phyloP scores from a whole-genome alignment of 2,888 invertebrate species.

The Leucozona laternaria region DNA sequence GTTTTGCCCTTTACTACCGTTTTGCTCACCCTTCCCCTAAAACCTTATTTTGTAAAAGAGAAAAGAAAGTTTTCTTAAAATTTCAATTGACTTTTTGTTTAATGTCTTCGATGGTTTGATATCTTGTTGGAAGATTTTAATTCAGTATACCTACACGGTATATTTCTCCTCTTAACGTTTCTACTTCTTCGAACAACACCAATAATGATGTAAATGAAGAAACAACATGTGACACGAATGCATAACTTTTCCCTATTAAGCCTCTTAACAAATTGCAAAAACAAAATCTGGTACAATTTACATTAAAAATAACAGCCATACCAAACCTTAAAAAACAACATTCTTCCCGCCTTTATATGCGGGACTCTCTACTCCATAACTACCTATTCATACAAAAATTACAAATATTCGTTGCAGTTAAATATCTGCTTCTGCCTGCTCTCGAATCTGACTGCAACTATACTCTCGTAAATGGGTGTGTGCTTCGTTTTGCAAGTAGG shows the following conservation, averaged over 20 bases:
- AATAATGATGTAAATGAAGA: background rate
- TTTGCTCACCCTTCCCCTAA: too few species aligned
- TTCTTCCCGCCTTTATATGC: constrained; percentile 57
- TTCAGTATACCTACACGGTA: too few species aligned
- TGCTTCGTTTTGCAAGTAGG: constrained; percentile 41
- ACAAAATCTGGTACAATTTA: constrained; percentile 26
- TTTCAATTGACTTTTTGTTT: too few species aligned
- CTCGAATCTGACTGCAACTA: constrained; percentile 59
- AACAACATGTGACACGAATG: background rate
- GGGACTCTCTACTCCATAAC: background rate
- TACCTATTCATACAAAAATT: constrained; percentile 53
- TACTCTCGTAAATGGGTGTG: constrained; percentile 71
- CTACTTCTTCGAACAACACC: background rate
- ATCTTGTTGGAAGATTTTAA: too few species aligned
- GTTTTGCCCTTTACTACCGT: too few species aligned
- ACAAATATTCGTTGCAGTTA: constrained; percentile 69
- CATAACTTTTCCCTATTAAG: constrained; percentile 8
- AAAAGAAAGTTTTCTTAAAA: too few species aligned
- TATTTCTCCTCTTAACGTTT: too few species aligned
- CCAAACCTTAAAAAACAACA: constrained; percentile 43
- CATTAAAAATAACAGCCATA: constrained; percentile 47
- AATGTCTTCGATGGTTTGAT: too few species aligned
- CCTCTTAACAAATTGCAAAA: background rate
- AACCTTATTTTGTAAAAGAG: too few species aligned
- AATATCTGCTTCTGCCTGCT: constrained; percentile 54